Evolutionary conservation across 2,113 vertebrate genomes (phyloP).

Genomic region (Heterotis niloticus): DNA sequence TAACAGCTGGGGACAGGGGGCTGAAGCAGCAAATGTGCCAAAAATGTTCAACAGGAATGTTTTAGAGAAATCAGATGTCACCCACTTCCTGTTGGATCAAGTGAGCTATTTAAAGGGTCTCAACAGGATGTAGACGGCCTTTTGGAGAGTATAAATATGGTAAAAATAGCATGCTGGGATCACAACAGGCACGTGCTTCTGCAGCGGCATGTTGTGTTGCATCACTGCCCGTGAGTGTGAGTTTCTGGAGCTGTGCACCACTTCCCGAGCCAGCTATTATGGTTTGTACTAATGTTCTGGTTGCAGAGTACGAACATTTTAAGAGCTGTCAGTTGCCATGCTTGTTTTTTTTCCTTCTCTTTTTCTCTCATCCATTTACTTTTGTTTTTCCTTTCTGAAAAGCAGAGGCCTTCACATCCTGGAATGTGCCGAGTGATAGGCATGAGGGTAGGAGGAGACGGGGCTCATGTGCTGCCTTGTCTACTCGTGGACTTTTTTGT

Average conservation of each 20-base stretch:
- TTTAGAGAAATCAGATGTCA: slow-evolving; percentile 38
- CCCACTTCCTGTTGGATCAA: slow-evolving; percentile 54
- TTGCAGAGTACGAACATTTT: slow-evolving; percentile 71
- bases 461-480: neutral
- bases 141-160: slow-evolving; percentile 62
- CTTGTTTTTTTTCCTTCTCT: slow-evolving; percentile 51
- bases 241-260: slow-evolving; percentile 58
- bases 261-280: slow-evolving; percentile 66
- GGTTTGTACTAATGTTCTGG: slow-evolving; percentile 75
- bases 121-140: slow-evolving; percentile 62
- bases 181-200: slow-evolving; percentile 71
- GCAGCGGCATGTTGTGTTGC: slow-evolving; percentile 70
- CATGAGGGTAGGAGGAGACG: slow-evolving; percentile 24
- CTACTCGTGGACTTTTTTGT: neutral
- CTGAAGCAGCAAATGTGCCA: neutral
- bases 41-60: slow-evolving; percentile 11
- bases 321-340: slow-evolving; percentile 66
- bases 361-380: slow-evolving; percentile 60
- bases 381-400: slow-evolving; percentile 45
- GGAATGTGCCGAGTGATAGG: neutral
- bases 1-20: neutral
- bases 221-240: slow-evolving; percentile 68
- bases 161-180: slow-evolving; percentile 70
- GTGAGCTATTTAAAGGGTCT: slow-evolving; percentile 64
- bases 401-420: neutral